Conservation (phyloP, 2,888 invertebrate species). For the Eupeodes latifasciatus region DNA sequence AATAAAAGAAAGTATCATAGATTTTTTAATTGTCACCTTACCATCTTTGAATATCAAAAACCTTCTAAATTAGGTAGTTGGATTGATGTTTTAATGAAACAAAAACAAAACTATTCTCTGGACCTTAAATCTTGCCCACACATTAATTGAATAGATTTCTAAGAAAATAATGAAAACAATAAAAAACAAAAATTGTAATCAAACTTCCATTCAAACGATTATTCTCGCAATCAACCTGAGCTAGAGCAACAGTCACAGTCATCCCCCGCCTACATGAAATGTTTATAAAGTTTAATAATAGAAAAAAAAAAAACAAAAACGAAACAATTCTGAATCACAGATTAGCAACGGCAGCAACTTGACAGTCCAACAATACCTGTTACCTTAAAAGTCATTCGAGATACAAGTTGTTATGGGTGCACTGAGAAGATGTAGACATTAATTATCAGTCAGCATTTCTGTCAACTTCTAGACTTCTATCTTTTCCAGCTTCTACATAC, state of each 20-base stretch:
- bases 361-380: not conserved
- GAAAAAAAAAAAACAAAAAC: slow-evolving; percentile 36
- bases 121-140: slow-evolving; percentile 34
- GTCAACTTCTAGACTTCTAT: not conserved
- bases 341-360: slow-evolving; percentile 5
- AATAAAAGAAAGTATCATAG: not conserved
- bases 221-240: not conserved
- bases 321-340: slow-evolving; percentile 58
- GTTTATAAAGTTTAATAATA: not conserved
- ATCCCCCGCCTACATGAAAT: slow-evolving; percentile 47
- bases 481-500: not conserved
- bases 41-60: not conserved
- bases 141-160: not conserved
- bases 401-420: slow-evolving; percentile 46
- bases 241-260: not conserved
- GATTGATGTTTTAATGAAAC: slow-evolving; percentile 19
- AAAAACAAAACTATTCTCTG: not conserved
- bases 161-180: slow-evolving; percentile 5
- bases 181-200: slow-evolving; percentile 34
- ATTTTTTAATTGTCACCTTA: not conserved
- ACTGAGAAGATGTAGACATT: slow-evolving; percentile 26
- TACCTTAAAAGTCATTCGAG: slow-evolving; percentile 58
- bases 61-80: slow-evolving; percentile 21
- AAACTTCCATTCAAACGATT: slow-evolving; percentile 37
- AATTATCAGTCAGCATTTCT: slow-evolving; percentile 5